Conservation (phyloP, 37 sponge, comb jelly and placozoan genomes). For the Cliona cf. orientalis region DNA sequence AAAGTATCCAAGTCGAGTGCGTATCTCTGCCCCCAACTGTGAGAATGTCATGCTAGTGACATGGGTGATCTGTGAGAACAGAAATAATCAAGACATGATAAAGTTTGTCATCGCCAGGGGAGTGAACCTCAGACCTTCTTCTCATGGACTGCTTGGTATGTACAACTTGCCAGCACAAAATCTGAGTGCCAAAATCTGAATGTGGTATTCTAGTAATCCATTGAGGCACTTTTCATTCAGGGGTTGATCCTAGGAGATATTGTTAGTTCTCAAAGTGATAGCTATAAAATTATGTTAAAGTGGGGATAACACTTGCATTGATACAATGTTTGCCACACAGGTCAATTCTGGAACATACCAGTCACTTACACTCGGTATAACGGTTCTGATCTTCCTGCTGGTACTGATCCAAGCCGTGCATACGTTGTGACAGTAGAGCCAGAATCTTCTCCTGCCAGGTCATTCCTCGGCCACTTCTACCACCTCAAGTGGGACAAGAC, state of each 20-base stretch:
- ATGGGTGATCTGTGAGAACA: slow-evolving; percentile 61
- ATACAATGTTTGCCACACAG: slow-evolving; percentile 21
- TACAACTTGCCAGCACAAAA: background rate
- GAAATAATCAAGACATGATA: slow-evolving; percentile 40
- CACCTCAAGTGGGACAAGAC: slow-evolving; percentile 67
- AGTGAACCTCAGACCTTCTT: slow-evolving; percentile 59
- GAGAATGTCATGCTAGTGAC: slow-evolving; percentile 57
- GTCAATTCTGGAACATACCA: slow-evolving; percentile 89
- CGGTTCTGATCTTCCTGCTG: background rate
- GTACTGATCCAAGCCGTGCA: background rate
- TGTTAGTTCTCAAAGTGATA: too few species aligned
- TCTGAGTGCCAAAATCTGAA: background rate
- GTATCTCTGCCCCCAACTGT: slow-evolving; percentile 79
- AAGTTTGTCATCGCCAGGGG: slow-evolving; percentile 64
- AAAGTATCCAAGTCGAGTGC: slow-evolving; percentile 24
- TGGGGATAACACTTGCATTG: too few species aligned
- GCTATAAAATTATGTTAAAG: too few species aligned
- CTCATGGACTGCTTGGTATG: slow-evolving; percentile 83
- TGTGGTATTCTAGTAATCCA: background rate
- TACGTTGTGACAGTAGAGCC: slow-evolving; percentile 21
- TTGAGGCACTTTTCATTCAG: background rate
- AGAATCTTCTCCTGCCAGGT: slow-evolving; percentile 21
- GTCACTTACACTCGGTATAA: slow-evolving; percentile 22
- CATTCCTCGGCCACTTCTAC: slow-evolving; percentile 49
- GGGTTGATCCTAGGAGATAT: too few species aligned